Evolutionary conservation across 2,888 invertebrate species (phyloP).

Genomic region (Ypsolopha scabrella): DNA sequence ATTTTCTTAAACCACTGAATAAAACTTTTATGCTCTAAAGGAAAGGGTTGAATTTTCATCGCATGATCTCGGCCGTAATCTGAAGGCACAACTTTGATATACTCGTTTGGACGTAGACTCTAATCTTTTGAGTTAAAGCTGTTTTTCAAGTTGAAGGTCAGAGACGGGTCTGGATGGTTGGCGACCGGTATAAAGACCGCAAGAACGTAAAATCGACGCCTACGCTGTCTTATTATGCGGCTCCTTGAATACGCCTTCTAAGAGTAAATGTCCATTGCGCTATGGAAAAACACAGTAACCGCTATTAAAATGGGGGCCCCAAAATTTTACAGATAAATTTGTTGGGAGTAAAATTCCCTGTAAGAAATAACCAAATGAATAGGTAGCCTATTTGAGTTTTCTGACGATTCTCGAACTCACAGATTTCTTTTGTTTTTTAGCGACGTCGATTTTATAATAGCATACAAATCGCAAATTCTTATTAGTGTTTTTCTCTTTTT

Average conservation of each 20-base stretch:
- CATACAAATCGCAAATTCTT: too few relatives aligned
- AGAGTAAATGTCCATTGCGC: conserved; percentile 5
- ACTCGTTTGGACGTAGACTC: neutral
- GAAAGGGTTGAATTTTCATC: conserved; percentile 21
- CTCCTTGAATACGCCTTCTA: conserved; percentile 14
- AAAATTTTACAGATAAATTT: too few relatives aligned
- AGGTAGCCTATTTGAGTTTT: neutral
- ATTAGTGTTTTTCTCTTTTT: too few relatives aligned
- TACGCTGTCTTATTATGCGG: conserved; percentile 41
- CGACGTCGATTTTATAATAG: too few relatives aligned
- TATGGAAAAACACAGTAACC: conserved; percentile 5
- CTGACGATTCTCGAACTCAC: neutral
- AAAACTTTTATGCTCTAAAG: conserved; percentile 15
- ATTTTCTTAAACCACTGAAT: conserved; percentile 13
- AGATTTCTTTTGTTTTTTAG: too few relatives aligned
- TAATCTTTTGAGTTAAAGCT: conserved; percentile 12
- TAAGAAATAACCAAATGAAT: neutral
- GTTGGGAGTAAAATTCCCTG: too few relatives aligned
- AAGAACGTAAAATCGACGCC: conserved; percentile 41
- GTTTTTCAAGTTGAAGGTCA: conserved; percentile 14
- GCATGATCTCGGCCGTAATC: conserved; percentile 12
- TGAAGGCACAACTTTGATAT: neutral
- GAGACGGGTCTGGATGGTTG: conserved; percentile 22
- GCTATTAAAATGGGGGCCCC: too few relatives aligned
- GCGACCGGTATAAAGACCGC: conserved; percentile 44